Evolutionary conservation across 2,888 invertebrate genomes (phyloP), one percentile per base, ranked within the genome.

Genomic region (Habroteleia sp.): DNA sequence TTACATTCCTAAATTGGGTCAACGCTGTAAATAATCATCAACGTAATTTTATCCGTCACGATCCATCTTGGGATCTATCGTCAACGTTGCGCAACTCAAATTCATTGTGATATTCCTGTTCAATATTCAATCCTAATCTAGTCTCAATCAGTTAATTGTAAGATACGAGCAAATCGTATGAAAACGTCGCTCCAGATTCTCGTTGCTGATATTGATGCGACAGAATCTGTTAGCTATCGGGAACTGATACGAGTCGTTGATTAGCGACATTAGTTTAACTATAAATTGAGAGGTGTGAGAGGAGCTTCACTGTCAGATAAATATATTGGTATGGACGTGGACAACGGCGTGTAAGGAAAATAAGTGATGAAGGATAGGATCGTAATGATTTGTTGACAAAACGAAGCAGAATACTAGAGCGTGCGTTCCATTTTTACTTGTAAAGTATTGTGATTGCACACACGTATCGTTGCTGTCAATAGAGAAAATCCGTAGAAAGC

Each of bases 41-140:
- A 27, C 23, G 42, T 48, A 50, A 63, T 63, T 58, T 58, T 50
- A 62, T 54, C 39, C 2, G 6, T 14, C 46, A 20, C 20, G 54
- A 50, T 65, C 25, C 48, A 46, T 44, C 72, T 63, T 31, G 25
- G 58, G 33, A 65, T 50, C 46, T 39, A 69, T 46, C 50, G 46
- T 10, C 62, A 44, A 11, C 31, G 39, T 27, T 23, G 11, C 46
- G 6, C 27, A 35, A 42, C 66, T 37, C 16, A 50, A 54, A 62
- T 60, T 29, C 48, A 23, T 58, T 33, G 11, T 31, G 41, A 48
- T 63, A 41, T 14, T 33, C 35, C 50, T 27, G 63, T 35, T 72
- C 56, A 48, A 72, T 72, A 63, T 63, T 63, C 72, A 63, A 63
- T 72, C 46, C 63, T 72, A 63, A 66, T 65, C 60, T 33, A 60